Evolutionary conservation across 2,797 vertebrate species (phyloP), one percentile per base, ranked within the genome.

Genomic region (Chiloscyllium punctatum): DNA sequence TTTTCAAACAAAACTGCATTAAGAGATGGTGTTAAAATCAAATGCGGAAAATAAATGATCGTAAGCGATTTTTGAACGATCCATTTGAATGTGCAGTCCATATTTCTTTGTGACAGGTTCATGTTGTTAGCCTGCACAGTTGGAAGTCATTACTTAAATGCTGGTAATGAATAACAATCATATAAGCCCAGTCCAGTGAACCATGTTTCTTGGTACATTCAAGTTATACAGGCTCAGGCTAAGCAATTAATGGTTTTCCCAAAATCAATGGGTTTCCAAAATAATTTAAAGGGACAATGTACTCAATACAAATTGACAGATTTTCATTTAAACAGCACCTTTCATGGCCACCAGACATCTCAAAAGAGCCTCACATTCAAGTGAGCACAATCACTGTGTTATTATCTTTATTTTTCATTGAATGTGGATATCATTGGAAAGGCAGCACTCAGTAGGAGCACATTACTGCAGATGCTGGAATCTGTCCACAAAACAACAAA

Each of bases 51-150:
- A 95, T 30, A 57, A 77, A 74, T 95, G 15, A 51, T 77, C 71
- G 30, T 74, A 95, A 95, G n/a, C 74, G 71, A 16, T 30, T 21
- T 74, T 57, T 95, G 71, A 95, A 95, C n/a, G 71, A 33, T 95
- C 94, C 48, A 95, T 95, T 95, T 74, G 71, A 74, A 72, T 72
- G 94, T 71, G 51, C 16, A 30, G 27, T 30, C 69, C 69, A 94
- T 94, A 53, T 94, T 94, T 94, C 71, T 77, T 74, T 11, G 13
- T 95, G 94, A 95, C 94, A 77, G 42, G 6, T 95, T 95, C 42
- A 48, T 18, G 11, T 94, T 94, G 94, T 95, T 51, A 95, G 68
- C 33, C 69, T 33, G 27, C 68, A 74, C 94, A 21, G 71, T 33
- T n/a, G 53, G 57, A 66, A 33, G 88, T 53, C 57, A 53, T 77